Evolutionary conservation across 1,140 invertebrate genomes (phyloP), one percentile per base, ranked within the genome.

Genomic region (Grapholita molesta): DNA sequence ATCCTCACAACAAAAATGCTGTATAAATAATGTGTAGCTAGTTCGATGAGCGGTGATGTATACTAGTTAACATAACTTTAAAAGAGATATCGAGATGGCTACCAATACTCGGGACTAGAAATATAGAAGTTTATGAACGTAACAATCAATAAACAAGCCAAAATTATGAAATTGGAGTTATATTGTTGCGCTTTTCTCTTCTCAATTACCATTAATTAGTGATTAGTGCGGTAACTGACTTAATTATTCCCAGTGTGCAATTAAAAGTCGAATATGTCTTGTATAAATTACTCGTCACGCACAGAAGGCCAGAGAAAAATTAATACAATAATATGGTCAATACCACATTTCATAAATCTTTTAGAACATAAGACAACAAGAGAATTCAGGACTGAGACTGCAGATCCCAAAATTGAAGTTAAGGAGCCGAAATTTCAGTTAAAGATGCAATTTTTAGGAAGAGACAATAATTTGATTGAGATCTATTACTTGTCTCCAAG

Each of bases 391-490:
- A 85, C 83, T 1, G 81, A 85, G 18, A 85, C 80, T 73, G 72
- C 75, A 2, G 82, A 90, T 61, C 48, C 76, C 9, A 64, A 42
- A 33, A 64, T 25, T 5, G 77, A 81, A n/a, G 23, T 71, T 4
- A 42, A 42, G 0, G 81, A 86, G 18, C 73, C 78, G 9, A 76
- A 72, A 66, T 88, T 90, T 33, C 85, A 89, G 71, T 74, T 90
- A 24, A 91, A 91, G 78, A 89, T 91, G 82, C 84, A 86, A 71
- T 86, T 91, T 65, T 72, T 89, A 21, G 89, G 89, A 4, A 75
- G 79, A 12, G 78, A 86, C 32, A 89, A 90, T 64, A 87, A 90
- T 52, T 80, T 91, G 0, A 86, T 91, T 30, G 89, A 91, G 69
- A 83, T 91, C 38, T 89, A 86, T 71, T 91, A 90, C 35, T 69